Percentiles rank a stretch among this genome's conserved stretches.
phyloP scores from a whole-genome alignment of 2,888 invertebrate species.

The Drosophila rubida region DNA sequence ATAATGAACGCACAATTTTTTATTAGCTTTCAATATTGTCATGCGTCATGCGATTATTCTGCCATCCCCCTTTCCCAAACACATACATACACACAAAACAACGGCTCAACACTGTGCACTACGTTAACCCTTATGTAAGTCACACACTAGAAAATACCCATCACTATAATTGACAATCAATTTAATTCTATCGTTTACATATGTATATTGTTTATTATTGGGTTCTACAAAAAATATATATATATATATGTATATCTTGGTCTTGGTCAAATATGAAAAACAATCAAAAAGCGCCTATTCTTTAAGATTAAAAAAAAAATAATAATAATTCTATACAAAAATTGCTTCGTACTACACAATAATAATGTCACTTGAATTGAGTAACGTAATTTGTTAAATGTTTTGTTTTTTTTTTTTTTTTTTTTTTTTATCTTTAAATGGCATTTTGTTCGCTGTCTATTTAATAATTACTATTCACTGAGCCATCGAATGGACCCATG shows the following conservation, averaged over 20 bases:
- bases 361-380: conserved; percentile 78
- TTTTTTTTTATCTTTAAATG: conserved; percentile 52
- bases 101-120: too few species aligned
- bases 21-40: background rate
- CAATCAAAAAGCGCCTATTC: conserved; percentile 58
- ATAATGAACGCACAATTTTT: background rate
- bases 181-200: conserved; percentile 9
- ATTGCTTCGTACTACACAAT: conserved; percentile 76
- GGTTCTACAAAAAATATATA: conserved; percentile 26
- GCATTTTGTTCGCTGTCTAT: conserved; percentile 61
- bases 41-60: background rate
- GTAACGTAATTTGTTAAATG: conserved; percentile 74
- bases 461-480: conserved; percentile 82
- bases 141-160: background rate
- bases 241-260: conserved; percentile 28
- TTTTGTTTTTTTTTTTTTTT: conserved; percentile 19
- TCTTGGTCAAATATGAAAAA: conserved; percentile 59
- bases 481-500: conserved; percentile 85
- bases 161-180: background rate
- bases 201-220: conserved; percentile 36
- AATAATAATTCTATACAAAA: conserved; percentile 79
- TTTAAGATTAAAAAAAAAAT: conserved; percentile 47
- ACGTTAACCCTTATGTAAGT: conserved; percentile 34
- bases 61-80: too few species aligned
- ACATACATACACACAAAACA: background rate